phyloP scores from a whole-genome alignment of 2,113 vertebrate species.

The Chamaetylas fuelleborni region DNA sequence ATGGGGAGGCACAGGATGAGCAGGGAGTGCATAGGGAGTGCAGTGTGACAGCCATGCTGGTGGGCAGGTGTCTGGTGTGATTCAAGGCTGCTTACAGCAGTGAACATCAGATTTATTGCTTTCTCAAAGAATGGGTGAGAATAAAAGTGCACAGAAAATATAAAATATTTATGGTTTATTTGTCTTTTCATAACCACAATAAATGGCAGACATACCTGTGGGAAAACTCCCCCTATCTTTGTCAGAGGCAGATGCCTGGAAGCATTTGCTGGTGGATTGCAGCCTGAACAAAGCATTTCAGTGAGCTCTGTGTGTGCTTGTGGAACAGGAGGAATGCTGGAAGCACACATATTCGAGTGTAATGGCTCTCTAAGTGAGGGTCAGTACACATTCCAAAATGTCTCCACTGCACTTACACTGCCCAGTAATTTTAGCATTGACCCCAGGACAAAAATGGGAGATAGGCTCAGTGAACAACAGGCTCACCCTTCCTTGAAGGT shows the following conservation, averaged over 20 bases:
- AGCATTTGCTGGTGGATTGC: neutral
- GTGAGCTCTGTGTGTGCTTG: fast-evolving
- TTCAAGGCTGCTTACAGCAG: neutral
- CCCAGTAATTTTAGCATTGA: neutral
- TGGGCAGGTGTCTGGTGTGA: neutral
- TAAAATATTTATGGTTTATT: slow-evolving; percentile 11
- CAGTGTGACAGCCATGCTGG: neutral
- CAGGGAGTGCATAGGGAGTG: neutral
- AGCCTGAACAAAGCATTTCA: neutral
- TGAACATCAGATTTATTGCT: neutral
- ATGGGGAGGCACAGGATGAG: neutral
- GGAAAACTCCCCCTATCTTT: neutral
- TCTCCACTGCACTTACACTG: neutral
- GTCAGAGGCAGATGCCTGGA: neutral
- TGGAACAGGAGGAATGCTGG: neutral
- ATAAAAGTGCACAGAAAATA: neutral
- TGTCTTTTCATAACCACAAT: neutral
- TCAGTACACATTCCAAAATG: neutral
- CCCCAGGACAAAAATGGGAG: neutral
- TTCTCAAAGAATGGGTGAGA: neutral
- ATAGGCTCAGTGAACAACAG: neutral
- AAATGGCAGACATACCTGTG: neutral
- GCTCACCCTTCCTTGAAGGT: neutral
- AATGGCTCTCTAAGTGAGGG: neutral
- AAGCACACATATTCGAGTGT: fast-evolving